Conservation (phyloP, 2,113 vertebrate species). For the Grammomys surdaster region DNA sequence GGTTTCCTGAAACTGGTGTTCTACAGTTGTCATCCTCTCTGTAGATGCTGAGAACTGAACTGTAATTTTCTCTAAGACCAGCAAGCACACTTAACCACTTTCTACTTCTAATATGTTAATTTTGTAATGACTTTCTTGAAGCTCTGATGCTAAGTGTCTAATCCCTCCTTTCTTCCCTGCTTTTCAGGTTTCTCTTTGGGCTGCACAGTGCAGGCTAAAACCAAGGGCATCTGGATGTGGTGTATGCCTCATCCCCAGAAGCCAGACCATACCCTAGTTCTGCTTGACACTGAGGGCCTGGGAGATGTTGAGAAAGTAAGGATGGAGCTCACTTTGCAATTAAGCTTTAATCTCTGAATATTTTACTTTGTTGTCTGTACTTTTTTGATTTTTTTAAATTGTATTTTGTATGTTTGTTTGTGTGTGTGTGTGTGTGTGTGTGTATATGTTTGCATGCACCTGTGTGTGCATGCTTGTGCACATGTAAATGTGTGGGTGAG, state of each 20-base stretch:
- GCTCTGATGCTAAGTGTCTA: neutral
- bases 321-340: neutral
- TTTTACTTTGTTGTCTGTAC: neutral
- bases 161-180: neutral
- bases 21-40: neutral
- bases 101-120: neutral
- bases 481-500: too few relatives aligned
- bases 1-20: neutral
- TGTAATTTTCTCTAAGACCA: neutral
- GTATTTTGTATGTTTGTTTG: too few relatives aligned
- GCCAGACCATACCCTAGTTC: constrained; percentile 41
- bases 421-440: too few relatives aligned
- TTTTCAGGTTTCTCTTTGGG: constrained; percentile 83
- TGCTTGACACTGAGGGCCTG: constrained; percentile 82
- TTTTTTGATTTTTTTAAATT: neutral
- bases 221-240: neutral
- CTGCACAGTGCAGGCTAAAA: neutral
- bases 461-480: neutral
- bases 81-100: neutral
- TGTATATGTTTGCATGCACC: too few relatives aligned
- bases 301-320: constrained; percentile 82
- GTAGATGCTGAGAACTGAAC: neutral
- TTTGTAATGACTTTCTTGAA: neutral
- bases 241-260: neutral
- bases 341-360: neutral